These are phyloP conservation scores for Thamnophis elegans DNA, from an alignment of 2,797 vertebrate genomes.

Conservation along the genomic window DNA sequence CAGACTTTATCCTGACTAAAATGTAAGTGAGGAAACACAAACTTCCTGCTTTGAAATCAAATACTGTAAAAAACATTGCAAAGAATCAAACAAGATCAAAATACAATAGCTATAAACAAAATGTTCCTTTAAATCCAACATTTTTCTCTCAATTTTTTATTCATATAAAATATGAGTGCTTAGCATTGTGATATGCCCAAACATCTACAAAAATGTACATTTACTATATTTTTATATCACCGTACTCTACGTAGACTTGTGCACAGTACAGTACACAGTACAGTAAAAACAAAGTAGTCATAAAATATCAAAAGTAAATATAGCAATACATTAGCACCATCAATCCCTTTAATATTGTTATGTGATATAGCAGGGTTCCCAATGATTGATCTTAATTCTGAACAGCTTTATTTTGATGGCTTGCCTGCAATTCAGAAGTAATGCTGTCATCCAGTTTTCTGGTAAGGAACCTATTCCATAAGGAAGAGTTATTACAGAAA, in stretches of 20 bases:
- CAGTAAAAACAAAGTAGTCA: neutral
- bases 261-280: no score
- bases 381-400: neutral
- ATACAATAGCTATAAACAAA: conserved; percentile 36
- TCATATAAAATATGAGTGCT: neutral
- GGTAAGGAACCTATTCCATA: neutral
- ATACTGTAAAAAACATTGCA: neutral
- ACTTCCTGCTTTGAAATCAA: conserved; percentile 49
- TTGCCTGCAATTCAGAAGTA: neutral
- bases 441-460: neutral
- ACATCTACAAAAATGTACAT: neutral
- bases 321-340: neutral
- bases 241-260: neutral
- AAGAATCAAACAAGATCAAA: neutral
- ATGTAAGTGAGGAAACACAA: rapidly evolving
- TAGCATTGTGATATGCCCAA: neutral
- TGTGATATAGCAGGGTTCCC: neutral
- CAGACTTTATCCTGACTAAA: conserved; percentile 41
- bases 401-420: neutral
- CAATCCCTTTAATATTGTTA: neutral
- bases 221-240: neutral
- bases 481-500: neutral
- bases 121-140: conserved; percentile 29
- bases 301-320: neutral
- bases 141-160: neutral